Evolutionary conservation across 2,888 invertebrate genomes (phyloP), one percentile per base, ranked within the genome.

Genomic region (Plebejus anna): DNA sequence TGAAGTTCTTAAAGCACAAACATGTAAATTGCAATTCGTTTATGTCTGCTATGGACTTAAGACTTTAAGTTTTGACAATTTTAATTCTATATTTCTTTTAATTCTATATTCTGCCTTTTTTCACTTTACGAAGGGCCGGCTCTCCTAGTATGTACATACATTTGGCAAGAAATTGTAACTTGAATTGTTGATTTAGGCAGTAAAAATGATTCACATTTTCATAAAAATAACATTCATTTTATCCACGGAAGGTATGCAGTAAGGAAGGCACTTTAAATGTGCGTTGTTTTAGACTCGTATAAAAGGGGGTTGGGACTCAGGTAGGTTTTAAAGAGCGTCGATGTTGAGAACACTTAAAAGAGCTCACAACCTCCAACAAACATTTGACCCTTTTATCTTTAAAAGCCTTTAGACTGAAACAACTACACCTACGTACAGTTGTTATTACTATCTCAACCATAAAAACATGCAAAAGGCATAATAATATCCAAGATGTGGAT

Each of bases 211-310:
- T 47, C 9, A 47, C 9, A 47, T 47, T 47, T 7, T 9, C 42
- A 47, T 47, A 47, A 47, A 47, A 47, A 47, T 47, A 47, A 47
- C 42, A 3, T 47, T 47, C 42, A 47, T 47, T 47, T 47, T 47
- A 9, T 2, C 2, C 42, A 47, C 42, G 42, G 42, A 47, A 9
- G 42, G 13, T 66, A 32, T 4, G 32, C 22, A 61, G 22, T 28
- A 61, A 22, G 28, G 22, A 61, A 61, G 28, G 61, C 28, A 61
- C 28, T 59, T 55, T 55, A 16, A 55, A 55, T 28, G 36, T 32
- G 66, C 16, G 32, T 66, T 66, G 66, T 66, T 66, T 66, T 32
- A 61, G 61, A 32, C 61, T 66, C 28, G 13, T 61, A 11, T 66
- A 66, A 66, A 66, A 32, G 32, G 32, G 3, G 32, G 32, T 66